Conservation (phyloP, 2,797 vertebrate genomes). For the Trematocara caparti region DNA sequence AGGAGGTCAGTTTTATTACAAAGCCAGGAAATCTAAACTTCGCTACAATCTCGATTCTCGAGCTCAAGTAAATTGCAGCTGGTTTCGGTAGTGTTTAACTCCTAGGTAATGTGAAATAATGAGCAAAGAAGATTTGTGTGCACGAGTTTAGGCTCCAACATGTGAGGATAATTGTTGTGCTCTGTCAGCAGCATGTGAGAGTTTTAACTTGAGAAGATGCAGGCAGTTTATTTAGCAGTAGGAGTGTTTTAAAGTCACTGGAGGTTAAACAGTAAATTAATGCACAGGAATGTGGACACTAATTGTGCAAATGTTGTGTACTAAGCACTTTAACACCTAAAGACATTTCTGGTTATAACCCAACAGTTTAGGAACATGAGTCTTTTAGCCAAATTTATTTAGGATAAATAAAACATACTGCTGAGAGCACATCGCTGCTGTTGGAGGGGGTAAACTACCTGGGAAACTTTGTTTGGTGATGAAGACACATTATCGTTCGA, state of each 20-base stretch:
- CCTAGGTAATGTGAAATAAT: neutral
- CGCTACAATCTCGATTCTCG: neutral
- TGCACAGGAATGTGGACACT: neutral
- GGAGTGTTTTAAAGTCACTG: neutral
- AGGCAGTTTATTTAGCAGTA: neutral
- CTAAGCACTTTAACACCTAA: neutral
- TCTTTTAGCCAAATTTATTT: neutral
- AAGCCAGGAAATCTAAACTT: neutral
- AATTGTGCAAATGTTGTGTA: neutral
- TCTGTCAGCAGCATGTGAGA: neutral
- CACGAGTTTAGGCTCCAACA: neutral
- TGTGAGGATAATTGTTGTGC: neutral
- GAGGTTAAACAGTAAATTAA: neutral
- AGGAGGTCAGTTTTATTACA: neutral
- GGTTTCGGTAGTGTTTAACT: neutral
- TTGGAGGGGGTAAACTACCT: neutral
- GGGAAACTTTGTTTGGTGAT: neutral
- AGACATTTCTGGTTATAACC: neutral
- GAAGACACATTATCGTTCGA: neutral
- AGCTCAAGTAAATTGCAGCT: neutral
- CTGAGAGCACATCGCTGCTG: neutral
- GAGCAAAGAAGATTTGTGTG: neutral
- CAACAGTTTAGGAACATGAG: neutral
- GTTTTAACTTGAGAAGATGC: neutral
- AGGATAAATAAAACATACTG: neutral